Evolutionary conservation across 2,797 vertebrate genomes (phyloP).

Genomic region (Argya squamiceps): DNA sequence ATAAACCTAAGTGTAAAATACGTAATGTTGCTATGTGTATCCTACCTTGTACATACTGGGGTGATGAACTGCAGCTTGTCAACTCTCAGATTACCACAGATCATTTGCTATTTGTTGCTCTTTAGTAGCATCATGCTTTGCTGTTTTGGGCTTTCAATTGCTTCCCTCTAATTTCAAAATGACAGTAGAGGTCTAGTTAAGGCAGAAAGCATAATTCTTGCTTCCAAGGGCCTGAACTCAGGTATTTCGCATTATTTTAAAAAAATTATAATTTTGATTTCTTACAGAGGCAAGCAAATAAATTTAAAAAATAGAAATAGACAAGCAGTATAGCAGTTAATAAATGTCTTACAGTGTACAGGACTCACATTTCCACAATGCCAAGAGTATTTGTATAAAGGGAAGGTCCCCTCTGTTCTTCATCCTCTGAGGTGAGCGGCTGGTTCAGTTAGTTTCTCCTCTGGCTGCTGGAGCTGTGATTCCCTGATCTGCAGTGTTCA

Average conservation of each 20-base stretch:
- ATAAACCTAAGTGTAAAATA: background rate
- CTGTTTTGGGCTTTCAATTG: background rate
- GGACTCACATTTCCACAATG: background rate
- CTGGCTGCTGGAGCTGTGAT: background rate
- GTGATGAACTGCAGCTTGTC: background rate
- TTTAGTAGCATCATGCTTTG: background rate
- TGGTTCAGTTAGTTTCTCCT: background rate
- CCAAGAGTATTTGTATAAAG: background rate
- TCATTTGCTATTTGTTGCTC: background rate
- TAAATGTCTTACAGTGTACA: background rate
- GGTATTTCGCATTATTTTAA: background rate
- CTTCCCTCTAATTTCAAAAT: background rate
- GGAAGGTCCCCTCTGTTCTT: background rate
- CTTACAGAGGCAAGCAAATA: background rate
- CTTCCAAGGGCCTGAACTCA: background rate
- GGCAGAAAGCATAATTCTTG: background rate
- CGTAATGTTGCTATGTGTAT: background rate
- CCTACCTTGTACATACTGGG: background rate
- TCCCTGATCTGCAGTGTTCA: background rate
- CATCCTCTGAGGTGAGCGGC: background rate
- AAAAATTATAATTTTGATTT: background rate
- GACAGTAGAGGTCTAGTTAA: accelerated
- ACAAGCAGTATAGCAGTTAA: background rate
- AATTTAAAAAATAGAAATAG: background rate
- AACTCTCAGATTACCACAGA: background rate